phyloP scores from a whole-genome alignment of 2,888 invertebrate genomes.

The Rhogogaster chlorosoma region DNA sequence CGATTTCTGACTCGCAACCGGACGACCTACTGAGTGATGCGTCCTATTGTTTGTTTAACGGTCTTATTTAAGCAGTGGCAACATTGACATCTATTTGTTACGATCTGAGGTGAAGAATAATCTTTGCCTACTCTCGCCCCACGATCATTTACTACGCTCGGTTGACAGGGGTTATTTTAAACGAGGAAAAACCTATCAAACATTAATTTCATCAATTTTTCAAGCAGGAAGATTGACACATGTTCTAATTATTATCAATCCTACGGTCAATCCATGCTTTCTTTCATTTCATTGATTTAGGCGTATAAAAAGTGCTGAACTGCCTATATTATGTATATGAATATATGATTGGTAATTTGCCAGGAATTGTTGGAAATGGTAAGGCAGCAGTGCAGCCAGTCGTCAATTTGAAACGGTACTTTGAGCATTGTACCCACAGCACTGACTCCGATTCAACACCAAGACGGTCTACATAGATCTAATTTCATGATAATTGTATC shows the following conservation, averaged over 20 bases:
- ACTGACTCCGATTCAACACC: constrained; percentile 24
- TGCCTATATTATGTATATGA: too few species aligned
- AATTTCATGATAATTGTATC: constrained; percentile 39
- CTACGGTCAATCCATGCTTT: neutral
- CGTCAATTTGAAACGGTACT: constrained; percentile 40
- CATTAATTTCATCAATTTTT: neutral
- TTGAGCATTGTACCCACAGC: neutral
- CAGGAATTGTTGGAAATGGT: constrained; percentile 1
- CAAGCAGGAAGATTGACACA: neutral
- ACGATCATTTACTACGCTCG: neutral
- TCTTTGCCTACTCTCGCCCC: neutral
- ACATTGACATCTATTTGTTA: constrained; percentile 52
- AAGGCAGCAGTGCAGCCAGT: neutral
- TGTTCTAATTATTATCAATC: neutral
- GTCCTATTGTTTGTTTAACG: constrained; percentile 59
- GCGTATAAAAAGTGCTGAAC: neutral
- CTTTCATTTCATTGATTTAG: neutral
- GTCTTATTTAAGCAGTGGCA: constrained; percentile 53
- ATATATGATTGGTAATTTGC: constrained; percentile 2
- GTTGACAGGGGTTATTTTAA: neutral
- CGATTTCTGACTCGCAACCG: constrained; percentile 54
- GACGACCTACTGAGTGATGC: constrained; percentile 61
- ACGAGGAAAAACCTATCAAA: neutral
- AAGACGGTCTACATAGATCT: constrained; percentile 39
- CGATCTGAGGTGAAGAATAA: constrained; percentile 45